Percentiles rank a stretch among this genome's conserved stretches.
Conservation (phyloP, 2,888 invertebrate genomes). For the Isoperla grammatica region DNA sequence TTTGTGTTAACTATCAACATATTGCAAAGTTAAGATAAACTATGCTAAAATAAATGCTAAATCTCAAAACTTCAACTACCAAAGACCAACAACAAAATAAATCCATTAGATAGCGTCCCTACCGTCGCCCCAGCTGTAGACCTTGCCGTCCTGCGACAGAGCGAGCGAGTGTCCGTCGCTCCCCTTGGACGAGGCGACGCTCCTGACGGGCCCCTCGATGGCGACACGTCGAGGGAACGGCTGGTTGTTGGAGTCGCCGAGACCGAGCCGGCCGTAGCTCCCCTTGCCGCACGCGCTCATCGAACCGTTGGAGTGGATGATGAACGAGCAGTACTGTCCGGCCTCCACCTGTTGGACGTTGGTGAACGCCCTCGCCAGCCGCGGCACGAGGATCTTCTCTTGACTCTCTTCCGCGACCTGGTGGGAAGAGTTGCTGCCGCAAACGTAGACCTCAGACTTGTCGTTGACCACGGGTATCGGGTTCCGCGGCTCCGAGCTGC, state of each 20-base stretch:
- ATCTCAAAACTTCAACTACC: no score
- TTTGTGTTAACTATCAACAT: no score
- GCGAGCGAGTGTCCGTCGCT: conserved; percentile 54
- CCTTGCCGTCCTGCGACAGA: conserved; percentile 48
- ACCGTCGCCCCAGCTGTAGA: conserved; percentile 55
- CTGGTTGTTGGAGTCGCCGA: conserved; percentile 58
- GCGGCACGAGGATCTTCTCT: conserved; percentile 55
- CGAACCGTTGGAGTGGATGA: conserved; percentile 51
- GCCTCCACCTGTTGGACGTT: conserved; percentile 57
- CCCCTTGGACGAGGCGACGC: conserved; percentile 52
- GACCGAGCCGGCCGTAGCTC: conserved; percentile 57
- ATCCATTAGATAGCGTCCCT: conserved; percentile 27
- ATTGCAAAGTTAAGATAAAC: no score
- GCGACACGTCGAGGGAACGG: conserved; percentile 50
- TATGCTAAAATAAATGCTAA: no score
- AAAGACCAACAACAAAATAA: no score
- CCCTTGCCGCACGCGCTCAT: conserved; percentile 58
- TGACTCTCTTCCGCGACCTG: conserved; percentile 55
- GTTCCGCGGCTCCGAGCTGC: conserved; percentile 35
- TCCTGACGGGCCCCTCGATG: conserved; percentile 48
- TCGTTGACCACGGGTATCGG: conserved; percentile 33
- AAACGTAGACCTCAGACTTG: conserved; percentile 53
- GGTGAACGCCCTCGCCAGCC: conserved; percentile 51
- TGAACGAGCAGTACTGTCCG: conserved; percentile 59
- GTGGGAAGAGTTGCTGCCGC: conserved; percentile 61